A percentile compares a stretch with the other conserved stretches of the same genome.
These are phyloP conservation scores for Esox lucius DNA, from an alignment of 2,797 vertebrate species.

Conservation along the genomic window DNA sequence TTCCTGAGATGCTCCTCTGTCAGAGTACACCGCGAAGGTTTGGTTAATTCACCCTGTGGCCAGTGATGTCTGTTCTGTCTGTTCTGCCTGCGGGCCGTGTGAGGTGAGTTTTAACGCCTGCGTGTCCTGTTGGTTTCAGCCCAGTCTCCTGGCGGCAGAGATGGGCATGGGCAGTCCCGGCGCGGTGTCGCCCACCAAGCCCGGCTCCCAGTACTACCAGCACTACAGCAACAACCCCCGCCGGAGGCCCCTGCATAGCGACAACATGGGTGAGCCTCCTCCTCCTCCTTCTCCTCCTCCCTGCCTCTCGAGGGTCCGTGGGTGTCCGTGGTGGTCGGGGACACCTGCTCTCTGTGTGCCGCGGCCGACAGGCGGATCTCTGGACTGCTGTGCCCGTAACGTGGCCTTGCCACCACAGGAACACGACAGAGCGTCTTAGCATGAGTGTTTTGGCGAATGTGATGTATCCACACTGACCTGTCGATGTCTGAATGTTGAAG, in stretches of 20 bases:
- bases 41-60: background rate
- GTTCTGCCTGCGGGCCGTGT: background rate
- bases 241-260: slow-evolving; percentile 86
- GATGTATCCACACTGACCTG: too few relatives aligned
- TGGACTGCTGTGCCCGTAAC: too few relatives aligned
- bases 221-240: slow-evolving; percentile 89
- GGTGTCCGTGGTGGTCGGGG: background rate
- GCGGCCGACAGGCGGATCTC: too few relatives aligned
- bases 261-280: slow-evolving; percentile 84
- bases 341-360: background rate
- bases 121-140: slow-evolving; percentile 67
- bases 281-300: background rate
- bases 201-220: slow-evolving; percentile 91
- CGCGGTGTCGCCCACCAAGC: slow-evolving; percentile 89
- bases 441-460: too few relatives aligned
- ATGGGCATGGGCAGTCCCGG: slow-evolving; percentile 91
- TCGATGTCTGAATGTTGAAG: background rate
- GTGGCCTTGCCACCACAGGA: too few relatives aligned
- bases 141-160: slow-evolving; percentile 86
- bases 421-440: too few relatives aligned
- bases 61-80: too few relatives aligned
- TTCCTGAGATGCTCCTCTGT: background rate
- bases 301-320: background rate
- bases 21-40: background rate
- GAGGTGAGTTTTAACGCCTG: background rate